Evolutionary conservation across 2,888 invertebrate species (phyloP), one percentile per base, ranked within the genome.

Genomic region (Calliphora vomitoria): DNA sequence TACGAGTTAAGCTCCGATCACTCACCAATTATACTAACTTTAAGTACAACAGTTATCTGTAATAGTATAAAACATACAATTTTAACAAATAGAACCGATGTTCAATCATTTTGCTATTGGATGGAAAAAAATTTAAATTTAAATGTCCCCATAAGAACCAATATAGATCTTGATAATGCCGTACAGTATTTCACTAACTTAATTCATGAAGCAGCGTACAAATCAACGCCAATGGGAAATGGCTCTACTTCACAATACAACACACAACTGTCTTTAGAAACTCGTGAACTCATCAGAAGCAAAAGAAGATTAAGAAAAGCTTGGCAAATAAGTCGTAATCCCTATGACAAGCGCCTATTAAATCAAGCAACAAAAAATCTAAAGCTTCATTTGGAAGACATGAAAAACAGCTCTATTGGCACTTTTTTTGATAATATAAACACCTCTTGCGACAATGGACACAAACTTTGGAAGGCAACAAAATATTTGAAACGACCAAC

Each of bases 241-340:
- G 15, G 8, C 25, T 8, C 18, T 38, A 38, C 4, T 20, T 25
- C 25, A 25, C 25, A 53, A 53, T 35, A 35, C n/a, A 50, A 10
- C 2, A 5, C 13, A 4, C n/a, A 60, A 8, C 11, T 72, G 11
- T 69, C 78, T 8, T 55, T 38, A 18, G 82, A 62, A 38, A 82
- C 60, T 11, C 60, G 69, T 10, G 4, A 53, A 53, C 58, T 81
- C 8, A 76, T 85, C 35, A 25, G 2, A 53, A 50, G 35, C 5
- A 81, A 87, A 72, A 71, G 83, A 62, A 66, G 72, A 68, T 41
- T 84, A n/a, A 55, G 81, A 8, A 81, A 81, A 78, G 41, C 38
- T 4, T 81, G 78, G 76, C 75, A 83, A 20, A 20, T 10, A 68
- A 76, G 38, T 50, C 55, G 79, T 31, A 71, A 64, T 13, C 75